Percentiles rank a stretch among this genome's conserved stretches.
Conservation (phyloP, 2,888 invertebrate species). For the Drosophila gaucha region DNA sequence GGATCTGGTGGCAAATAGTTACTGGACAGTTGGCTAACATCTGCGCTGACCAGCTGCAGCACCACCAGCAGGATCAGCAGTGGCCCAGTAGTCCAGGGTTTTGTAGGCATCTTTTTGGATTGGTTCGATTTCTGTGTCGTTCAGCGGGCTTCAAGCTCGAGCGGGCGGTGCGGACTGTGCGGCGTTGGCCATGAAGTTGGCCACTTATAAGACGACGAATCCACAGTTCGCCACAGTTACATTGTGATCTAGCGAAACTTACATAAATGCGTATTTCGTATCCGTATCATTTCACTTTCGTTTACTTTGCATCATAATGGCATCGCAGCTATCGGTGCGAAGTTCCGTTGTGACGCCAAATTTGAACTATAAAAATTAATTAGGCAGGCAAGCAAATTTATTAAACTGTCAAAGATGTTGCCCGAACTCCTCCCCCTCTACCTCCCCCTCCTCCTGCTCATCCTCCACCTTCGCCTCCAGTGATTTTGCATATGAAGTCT, state of each 20-base stretch:
- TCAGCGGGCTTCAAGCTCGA: conserved; percentile 32
- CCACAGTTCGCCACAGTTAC: conserved; percentile 6
- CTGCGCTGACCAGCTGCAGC: conserved; percentile 12
- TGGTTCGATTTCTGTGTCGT: not conserved
- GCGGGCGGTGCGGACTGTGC: conserved; percentile 49
- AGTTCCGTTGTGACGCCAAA: conserved; percentile 38
- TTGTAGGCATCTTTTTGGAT: conserved; percentile 32
- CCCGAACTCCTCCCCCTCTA: not conserved
- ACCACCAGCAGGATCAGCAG: conserved; percentile 17
- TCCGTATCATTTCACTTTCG: conserved; percentile 67
- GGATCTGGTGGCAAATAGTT: conserved; percentile 33
- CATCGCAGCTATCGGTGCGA: conserved; percentile 4
- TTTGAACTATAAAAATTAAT: conserved; percentile 66
- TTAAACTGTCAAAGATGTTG: conserved; percentile 32
- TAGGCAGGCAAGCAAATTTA: conserved; percentile 47
- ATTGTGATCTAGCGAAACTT: conserved; percentile 41
- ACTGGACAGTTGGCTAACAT: conserved; percentile 45
- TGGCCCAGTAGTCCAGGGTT: conserved; percentile 23
- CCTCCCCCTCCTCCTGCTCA: not conserved
- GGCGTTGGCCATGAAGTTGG: conserved; percentile 26
- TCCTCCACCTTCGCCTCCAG: not conserved
- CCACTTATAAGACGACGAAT: conserved; percentile 65
- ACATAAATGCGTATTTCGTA: conserved; percentile 37
- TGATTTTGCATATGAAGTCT: conserved; percentile 43
- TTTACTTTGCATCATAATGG: conserved; percentile 67